Base-by-base conservation (phyloP, 1,140 invertebrate species). In the Drosophila obscura region DNA sequence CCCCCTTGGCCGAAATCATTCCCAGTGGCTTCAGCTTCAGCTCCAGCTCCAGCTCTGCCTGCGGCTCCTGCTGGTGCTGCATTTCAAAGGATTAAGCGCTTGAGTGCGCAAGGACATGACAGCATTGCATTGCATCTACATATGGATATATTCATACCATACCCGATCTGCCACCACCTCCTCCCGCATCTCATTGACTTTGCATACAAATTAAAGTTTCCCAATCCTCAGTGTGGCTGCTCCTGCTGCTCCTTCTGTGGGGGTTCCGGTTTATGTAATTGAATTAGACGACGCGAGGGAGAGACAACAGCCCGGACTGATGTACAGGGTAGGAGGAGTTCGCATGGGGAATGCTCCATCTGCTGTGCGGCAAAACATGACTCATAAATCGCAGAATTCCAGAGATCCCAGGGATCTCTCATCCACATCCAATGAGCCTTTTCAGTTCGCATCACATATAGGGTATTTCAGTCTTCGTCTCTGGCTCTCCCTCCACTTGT, bases 191-290 rank as follows among this genome's bases (percentile, higher is more conserved):
- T 58, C 68, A 79, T 88, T 88, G 83, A 87, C 78, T 85, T 87
- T 85, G 78, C 82, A 85, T 87, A 72, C 83, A 85, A 85, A 85
- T 78, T 88, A 84, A 87, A 85, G 77, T 87, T 82, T 82, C 64
- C 62, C 50, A 68, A 60, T 63, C 15, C 69, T 19, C 43, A 28
- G 49, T 66, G 61, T 66, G 64, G 73, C 58, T 49, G 35, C 35
- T 39, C 35, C 35, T 11, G 35, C 35, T 3, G 9, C 35, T 39
- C 35, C 35, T 39, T 11, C 11, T 13, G 11, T 11, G 8, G 31
- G 35, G 55, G 62, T 24, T 58, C 48, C 69, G 82, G 64, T 87
- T 74, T 78, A 82, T 87, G 69, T 82, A 85, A 85, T 85, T 85
- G 82, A 85, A 88, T 85, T 84, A 87, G 56, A 31, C 49, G 62